Evolutionary conservation across 2,113 vertebrate genomes (phyloP).

Genomic region (Pseudorhombus dupliciocellatus): DNA sequence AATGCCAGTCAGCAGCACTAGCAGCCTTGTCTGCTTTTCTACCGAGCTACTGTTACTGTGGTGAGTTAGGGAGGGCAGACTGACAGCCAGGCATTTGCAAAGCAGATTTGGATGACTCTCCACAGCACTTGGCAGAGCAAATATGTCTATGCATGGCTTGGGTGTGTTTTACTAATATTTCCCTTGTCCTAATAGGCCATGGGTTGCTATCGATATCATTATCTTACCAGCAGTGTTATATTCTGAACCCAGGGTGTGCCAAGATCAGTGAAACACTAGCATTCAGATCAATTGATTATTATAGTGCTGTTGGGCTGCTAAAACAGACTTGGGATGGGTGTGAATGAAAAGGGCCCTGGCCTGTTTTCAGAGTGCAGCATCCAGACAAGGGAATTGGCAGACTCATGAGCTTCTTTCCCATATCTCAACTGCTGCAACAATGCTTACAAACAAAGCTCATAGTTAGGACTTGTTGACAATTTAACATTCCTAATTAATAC

Average conservation of each 20-base stretch:
- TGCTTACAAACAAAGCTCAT: constrained; percentile 14
- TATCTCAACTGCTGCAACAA: constrained; percentile 17
- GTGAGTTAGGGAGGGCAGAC: constrained; percentile 16
- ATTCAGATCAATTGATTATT: constrained; percentile 69
- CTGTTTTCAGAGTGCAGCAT: constrained; percentile 52
- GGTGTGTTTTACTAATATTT: constrained; percentile 39
- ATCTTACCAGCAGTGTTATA: constrained; percentile 50
- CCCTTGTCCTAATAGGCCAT: constrained; percentile 24
- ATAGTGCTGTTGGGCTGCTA: constrained; percentile 55
- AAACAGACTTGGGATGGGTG: constrained; percentile 64
- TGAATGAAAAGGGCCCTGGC: constrained; percentile 53
- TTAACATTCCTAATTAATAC: constrained; percentile 8
- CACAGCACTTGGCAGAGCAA: constrained; percentile 47
- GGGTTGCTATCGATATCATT: constrained; percentile 61
- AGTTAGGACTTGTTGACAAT: constrained; percentile 18
- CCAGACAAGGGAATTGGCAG: constrained; percentile 53
- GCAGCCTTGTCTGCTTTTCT: constrained; percentile 38
- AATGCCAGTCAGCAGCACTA: constrained; percentile 69
- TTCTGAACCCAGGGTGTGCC: constrained; percentile 39
- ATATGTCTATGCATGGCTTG: constrained; percentile 57
- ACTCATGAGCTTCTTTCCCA: constrained; percentile 28
- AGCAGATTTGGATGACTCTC: constrained; percentile 58
- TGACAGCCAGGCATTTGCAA: constrained; percentile 50
- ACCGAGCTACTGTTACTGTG: constrained; percentile 41
- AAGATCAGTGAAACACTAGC: constrained; percentile 67